Conservation (phyloP, 2,113 vertebrate species). For the Ctenomys sociabilis region DNA sequence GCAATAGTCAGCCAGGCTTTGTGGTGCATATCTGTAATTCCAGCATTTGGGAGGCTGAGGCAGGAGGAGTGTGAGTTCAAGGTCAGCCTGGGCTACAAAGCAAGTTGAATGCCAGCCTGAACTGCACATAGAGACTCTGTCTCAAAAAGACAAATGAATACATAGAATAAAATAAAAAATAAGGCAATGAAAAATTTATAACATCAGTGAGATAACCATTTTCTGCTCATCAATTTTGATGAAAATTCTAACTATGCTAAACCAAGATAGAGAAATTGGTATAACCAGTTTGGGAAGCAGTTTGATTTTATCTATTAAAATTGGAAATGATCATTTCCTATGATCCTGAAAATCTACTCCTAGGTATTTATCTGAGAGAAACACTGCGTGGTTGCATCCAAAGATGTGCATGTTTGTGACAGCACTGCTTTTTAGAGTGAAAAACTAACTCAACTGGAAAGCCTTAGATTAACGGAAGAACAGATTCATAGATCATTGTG, state of each 20-base stretch:
- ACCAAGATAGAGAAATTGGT: background rate
- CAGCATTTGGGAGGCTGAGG: too few relatives aligned
- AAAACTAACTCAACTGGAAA: slow-evolving; percentile 26
- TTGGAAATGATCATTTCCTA: background rate
- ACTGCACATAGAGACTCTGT: too few relatives aligned
- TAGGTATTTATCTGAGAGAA: background rate
- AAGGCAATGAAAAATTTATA: background rate
- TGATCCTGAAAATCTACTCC: background rate
- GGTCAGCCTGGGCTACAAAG: too few relatives aligned
- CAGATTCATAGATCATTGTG: background rate
- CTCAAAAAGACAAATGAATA: too few relatives aligned
- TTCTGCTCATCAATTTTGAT: background rate
- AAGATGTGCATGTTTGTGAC: background rate
- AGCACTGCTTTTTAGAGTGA: background rate
- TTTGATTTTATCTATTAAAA: background rate
- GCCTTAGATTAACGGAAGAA: slow-evolving; percentile 45
- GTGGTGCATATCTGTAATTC: too few relatives aligned
- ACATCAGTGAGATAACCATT: background rate
- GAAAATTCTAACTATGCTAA: background rate
- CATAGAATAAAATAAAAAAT: background rate
- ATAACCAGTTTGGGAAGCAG: background rate
- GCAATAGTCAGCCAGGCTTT: too few relatives aligned
- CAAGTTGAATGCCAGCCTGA: too few relatives aligned
- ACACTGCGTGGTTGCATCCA: background rate
- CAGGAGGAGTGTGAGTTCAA: too few relatives aligned